Percentiles rank a stretch among this genome's conserved stretches.
phyloP scores from a whole-genome alignment of 2,888 invertebrate genomes.

The Deilephila porcellus region DNA sequence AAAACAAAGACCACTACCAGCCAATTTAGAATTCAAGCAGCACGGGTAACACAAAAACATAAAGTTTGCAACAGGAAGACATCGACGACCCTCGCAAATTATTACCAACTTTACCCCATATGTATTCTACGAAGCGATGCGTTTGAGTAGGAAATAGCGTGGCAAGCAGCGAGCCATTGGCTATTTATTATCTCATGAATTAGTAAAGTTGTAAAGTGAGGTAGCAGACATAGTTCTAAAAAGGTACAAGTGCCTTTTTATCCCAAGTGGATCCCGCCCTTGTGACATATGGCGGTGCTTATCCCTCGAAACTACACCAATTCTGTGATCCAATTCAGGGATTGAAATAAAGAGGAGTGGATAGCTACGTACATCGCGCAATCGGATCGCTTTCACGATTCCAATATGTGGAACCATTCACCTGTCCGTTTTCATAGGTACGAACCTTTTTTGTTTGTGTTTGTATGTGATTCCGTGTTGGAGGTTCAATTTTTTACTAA shows the following conservation, averaged over 20 bases:
- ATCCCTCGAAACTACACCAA: conserved; percentile 75
- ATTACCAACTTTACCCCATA: conserved; percentile 12
- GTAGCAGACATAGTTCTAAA: conserved; percentile 51
- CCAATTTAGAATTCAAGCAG: conserved; percentile 13
- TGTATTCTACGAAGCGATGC: conserved; percentile 10
- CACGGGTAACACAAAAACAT: conserved; percentile 24
- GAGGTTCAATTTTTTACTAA: conserved; percentile 1
- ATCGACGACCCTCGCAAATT: conserved; percentile 16
- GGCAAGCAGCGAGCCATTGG: conserved; percentile 36
- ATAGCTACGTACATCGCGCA: conserved; percentile 43
- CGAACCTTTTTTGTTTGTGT: conserved; percentile 24
- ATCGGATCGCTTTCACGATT: conserved; percentile 44
- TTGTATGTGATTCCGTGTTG: not conserved
- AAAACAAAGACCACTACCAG: not conserved
- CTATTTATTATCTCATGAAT: conserved; percentile 62
- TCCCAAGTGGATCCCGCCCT: conserved; percentile 44
- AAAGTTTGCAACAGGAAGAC: conserved; percentile 26
- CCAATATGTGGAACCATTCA: conserved; percentile 34
- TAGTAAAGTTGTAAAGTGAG: conserved; percentile 60
- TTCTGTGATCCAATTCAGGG: conserved; percentile 68
- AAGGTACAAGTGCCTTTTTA: conserved; percentile 50
- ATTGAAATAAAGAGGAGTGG: conserved; percentile 63
- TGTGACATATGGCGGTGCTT: conserved; percentile 72
- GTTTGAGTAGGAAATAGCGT: conserved; percentile 21
- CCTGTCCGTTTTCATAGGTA: conserved; percentile 30